Evolutionary conservation across 2,888 invertebrate genomes (phyloP), one percentile per base, ranked within the genome.

Genomic region (Sinhomidia bicolor): DNA sequence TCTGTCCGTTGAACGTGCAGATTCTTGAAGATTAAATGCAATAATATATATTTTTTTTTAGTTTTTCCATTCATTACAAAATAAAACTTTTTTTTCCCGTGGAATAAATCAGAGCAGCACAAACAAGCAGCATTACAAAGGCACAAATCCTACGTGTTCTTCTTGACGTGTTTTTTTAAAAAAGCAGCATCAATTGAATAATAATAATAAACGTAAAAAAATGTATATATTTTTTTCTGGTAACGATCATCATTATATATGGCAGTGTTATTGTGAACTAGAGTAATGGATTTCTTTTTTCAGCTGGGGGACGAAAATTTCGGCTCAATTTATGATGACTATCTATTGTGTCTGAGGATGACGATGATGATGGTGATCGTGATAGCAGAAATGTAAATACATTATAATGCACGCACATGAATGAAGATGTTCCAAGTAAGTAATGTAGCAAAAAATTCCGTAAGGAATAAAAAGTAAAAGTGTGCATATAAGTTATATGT

Each of bases 321-420:
- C 41, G 74, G 26, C 74, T 84, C 83, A 84, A 74, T 84, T 84
- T 74, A 68, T n/a, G n/a, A 78, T 54, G 78, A 44, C 54, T 29
- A 3, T n/a, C 14, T 54, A 32, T 47, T 74, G 23, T 71, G 20
- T 62, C 29, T 62, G n/a, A 26, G 5, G 62, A 26, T 62, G 26
- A 26, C 29, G 14, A 26, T 62, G 23, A 62, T 62, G 26, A 62
- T 65, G 36, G 36, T 36, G 14, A 36, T 17, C 5, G 68, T 65
- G 62, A 62, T 62, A 29, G 17, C 65, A 65, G 65, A 65, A 65
- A 65, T 65, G 65, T 65, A 65, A 65, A 65, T 65, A 5, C 32
- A 32, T 36, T 32, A 36, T 36, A 36, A 74, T 23, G 10, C n/a
- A 74, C n/a, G 44, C 26, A 23, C 17, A 26, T 47, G 74, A 9